Evolutionary conservation across 2,888 invertebrate species (phyloP).

Genomic region (Stratiomys singularior): DNA sequence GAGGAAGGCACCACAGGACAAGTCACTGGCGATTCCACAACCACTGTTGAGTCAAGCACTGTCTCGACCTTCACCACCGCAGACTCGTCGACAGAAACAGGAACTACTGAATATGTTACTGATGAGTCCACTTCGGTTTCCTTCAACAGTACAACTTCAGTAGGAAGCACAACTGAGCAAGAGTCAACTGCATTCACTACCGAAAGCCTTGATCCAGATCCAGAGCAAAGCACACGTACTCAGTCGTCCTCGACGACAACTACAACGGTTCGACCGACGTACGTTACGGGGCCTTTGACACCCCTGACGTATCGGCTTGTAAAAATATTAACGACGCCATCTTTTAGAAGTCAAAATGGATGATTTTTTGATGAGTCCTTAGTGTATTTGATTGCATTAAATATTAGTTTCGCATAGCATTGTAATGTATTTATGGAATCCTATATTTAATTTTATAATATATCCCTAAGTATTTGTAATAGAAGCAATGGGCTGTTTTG

Average conservation of each 20-base stretch:
- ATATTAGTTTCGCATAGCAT: too few relatives aligned
- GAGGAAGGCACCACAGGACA: background rate
- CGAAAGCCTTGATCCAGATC: background rate
- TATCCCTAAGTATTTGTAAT: too few relatives aligned
- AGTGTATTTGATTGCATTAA: too few relatives aligned
- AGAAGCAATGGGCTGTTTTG: too few relatives aligned
- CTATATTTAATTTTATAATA: too few relatives aligned
- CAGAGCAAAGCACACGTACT: too few relatives aligned
- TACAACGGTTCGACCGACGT: background rate
- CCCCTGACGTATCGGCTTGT: background rate
- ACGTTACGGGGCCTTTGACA: conserved; percentile 15
- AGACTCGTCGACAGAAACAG: too few relatives aligned
- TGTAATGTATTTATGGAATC: too few relatives aligned
- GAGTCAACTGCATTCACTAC: background rate
- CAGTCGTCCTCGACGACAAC: background rate
- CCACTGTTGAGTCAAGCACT: background rate
- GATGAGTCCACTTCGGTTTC: background rate
- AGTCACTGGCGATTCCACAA: background rate
- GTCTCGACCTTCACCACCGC: background rate
- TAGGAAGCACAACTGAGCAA: background rate
- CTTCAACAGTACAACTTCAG: background rate
- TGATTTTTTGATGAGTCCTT: too few relatives aligned
- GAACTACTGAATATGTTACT: background rate
- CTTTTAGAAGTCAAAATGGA: too few relatives aligned
- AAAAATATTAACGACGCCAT: background rate